Evolutionary conservation across 2,113 vertebrate species (phyloP), one percentile per base, ranked within the genome.

Genomic region (Octodon degus): DNA sequence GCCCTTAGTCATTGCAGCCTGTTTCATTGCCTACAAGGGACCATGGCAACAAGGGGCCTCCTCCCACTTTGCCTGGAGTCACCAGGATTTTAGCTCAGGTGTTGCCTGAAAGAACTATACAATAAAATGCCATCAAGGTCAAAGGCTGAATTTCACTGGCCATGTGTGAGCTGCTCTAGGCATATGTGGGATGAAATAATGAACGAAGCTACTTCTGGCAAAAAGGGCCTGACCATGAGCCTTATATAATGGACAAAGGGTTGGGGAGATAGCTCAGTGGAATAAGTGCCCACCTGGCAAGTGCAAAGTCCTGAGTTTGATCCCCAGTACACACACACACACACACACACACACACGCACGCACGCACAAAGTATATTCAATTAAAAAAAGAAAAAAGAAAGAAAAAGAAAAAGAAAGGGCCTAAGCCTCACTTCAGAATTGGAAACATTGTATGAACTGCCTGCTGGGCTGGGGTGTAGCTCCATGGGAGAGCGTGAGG

Each of bases 21-120:
- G 19, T 79, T 77, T 47, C 27, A 50, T 95, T 72, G 92, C 9
- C 47, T 86, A 13, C 68, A 76, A 89, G 60, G 65, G 63, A 89
- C 40, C n/a, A 65, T 76, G 60, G 67, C 80, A 77, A 80, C 70
- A 88, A 85, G 20, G 74, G 47, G 16, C 32, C 27, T 67, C 17
- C 16, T 67, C 2, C 9, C 27, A 68, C 24, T 4, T 65, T 40
- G 34, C 84, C 84, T 89, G 50, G 30, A 91, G 47, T 62, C 24
- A 68, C 63, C 85, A 85, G 47, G 32, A 67, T 67, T 90, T 96
- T 55, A 89, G 72, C 55, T 85, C 70, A 19, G 76, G 55, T 58
- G 40, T 50, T 86, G 60, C 53, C 37, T 82, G 80, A 95, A 68
- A 62, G 88, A 95, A 91, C 50, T 79, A 14, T 16, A 82, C 30